Evolutionary conservation across 2,888 invertebrate genomes (phyloP), one percentile per base, ranked within the genome.

Genomic region (Agrochola circellaris): DNA sequence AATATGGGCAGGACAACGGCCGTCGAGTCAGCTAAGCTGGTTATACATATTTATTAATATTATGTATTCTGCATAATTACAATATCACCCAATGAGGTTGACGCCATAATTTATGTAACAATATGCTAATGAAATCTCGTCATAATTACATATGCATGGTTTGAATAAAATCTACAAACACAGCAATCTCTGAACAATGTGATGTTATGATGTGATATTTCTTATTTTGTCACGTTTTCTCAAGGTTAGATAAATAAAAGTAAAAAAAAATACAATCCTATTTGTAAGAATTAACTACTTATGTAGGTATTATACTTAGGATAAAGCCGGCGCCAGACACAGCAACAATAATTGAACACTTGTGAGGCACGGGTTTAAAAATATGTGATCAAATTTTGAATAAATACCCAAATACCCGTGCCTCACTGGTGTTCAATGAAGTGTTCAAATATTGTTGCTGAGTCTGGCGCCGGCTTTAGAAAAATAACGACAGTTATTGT

Each of bases 171-270:
- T 72, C 6, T 58, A 34, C 61, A 11, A 11, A 61, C 74, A 17
- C 68, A 69, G 79, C 82, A 72, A 51, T 76, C 13, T 66, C 4
- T 65, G 15, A 51, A n/a, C 17, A 23, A 68, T 61, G 26, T 60
- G 26, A 17, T 48, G 26, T 51, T 15, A 56, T 30, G 30, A 42
- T 62, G 9, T 54, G 15, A 34, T 8, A 17, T 60, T 64, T 42
- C 13, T 23, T 8, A 34, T 20, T 71, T 76, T 45, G 79, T 74
- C 83, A 83, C 82, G 82, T 82, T 34, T 51, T 56, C 4, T 71
- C 34, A 54, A 77, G 51, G 62, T 54, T 20, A 42, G 6, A 20
- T 30, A 20, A n/a, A 38, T 30, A 23, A n/a, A n/a, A n/a, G 3
- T 54, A 6, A 17, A 38, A 38, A 54, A 7, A 23, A 38, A 13